Evolutionary conservation across 1,140 invertebrate genomes (phyloP).

Genomic region (Hermetia illucens): DNA sequence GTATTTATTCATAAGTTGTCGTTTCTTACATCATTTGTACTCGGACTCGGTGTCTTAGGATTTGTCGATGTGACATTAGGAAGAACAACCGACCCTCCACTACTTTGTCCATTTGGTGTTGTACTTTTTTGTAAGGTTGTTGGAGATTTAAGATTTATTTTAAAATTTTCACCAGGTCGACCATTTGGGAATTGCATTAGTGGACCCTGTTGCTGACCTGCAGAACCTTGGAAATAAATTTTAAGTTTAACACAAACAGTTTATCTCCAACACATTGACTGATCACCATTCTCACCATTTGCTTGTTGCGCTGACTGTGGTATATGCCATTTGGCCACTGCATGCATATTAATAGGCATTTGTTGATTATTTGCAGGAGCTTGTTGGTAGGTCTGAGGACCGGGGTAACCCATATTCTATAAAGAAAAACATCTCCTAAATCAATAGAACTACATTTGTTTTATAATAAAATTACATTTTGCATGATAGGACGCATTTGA

Average conservation of each 20-base stretch:
- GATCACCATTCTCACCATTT: slow-evolving; percentile 28
- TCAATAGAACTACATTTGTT: not conserved
- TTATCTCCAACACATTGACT: too few species aligned
- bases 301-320: slow-evolving; percentile 39
- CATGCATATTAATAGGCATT: slow-evolving; percentile 10
- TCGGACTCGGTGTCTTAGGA: slow-evolving; percentile 67
- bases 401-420: slow-evolving; percentile 30
- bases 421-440: slow-evolving; percentile 3
- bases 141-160: slow-evolving; percentile 43
- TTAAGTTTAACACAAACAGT: not conserved
- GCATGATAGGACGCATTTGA: slow-evolving; percentile 24
- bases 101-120: slow-evolving; percentile 18
- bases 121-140: slow-evolving; percentile 28
- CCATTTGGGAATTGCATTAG: slow-evolving; percentile 28
- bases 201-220: slow-evolving; percentile 17
- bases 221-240: slow-evolving; percentile 1
- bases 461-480: slow-evolving; percentile 19
- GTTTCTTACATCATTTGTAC: slow-evolving; percentile 31
- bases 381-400: slow-evolving; percentile 22
- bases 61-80: slow-evolving; percentile 58
- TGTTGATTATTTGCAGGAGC: slow-evolving; percentile 14
- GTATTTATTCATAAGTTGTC: not conserved
- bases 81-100: slow-evolving; percentile 10
- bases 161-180: slow-evolving; percentile 41
- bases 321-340: slow-evolving; percentile 45